Conservation (phyloP, 2,113 vertebrate genomes). For the Oryzias melastigma region DNA sequence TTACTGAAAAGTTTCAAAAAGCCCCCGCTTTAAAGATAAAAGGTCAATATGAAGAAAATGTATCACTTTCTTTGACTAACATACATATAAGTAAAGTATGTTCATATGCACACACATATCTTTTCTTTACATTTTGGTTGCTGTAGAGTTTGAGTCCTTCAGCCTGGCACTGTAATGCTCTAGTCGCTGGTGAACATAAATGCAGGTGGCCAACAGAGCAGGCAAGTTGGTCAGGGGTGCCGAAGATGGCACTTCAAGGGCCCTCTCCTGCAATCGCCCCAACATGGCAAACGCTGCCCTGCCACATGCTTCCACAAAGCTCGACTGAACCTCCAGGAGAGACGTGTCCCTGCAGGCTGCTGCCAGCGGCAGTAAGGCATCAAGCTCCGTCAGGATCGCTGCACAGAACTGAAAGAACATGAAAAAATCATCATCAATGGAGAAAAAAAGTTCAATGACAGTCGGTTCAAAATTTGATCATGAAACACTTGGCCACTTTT, state of each 20-base stretch:
- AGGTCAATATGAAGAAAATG: no score
- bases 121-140: slow-evolving; percentile 78
- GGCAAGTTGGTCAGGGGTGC: slow-evolving; percentile 82
- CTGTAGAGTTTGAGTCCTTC: slow-evolving; percentile 72
- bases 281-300: slow-evolving; percentile 83
- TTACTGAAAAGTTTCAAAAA: no score
- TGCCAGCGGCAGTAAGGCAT: slow-evolving; percentile 88
- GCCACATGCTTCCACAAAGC: slow-evolving; percentile 86
- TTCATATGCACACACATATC: slow-evolving; percentile 5
- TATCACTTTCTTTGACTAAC: no score
- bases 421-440: slow-evolving; percentile 56
- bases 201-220: slow-evolving; percentile 79
- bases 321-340: slow-evolving; percentile 85
- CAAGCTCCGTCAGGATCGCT: slow-evolving; percentile 86
- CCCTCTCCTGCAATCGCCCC: slow-evolving; percentile 81
- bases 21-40: no score
- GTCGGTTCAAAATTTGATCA: slow-evolving; percentile 4
- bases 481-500: slow-evolving; percentile 1
- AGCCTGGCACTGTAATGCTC: slow-evolving; percentile 79
- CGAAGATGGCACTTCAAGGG: slow-evolving; percentile 80
- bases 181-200: slow-evolving; percentile 81
- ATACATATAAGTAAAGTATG: no score
- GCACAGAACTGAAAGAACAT: slow-evolving; percentile 83
- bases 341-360: slow-evolving; percentile 83
- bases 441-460: slow-evolving; percentile 33